These are phyloP conservation scores for Archilochus colubris DNA, from an alignment of 2,113 vertebrate genomes.

Conservation along the genomic window DNA sequence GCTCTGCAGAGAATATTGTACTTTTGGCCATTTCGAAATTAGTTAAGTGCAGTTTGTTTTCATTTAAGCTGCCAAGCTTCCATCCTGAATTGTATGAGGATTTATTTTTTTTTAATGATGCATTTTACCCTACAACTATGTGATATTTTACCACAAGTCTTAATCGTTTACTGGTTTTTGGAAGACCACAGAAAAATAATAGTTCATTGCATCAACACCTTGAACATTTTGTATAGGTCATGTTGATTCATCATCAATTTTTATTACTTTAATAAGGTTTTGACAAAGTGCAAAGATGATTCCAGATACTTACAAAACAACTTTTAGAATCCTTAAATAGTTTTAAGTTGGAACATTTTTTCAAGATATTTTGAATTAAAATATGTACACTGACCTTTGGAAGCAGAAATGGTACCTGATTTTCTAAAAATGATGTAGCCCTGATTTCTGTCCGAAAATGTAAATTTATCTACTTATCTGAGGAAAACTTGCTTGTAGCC, in stretches of 20 bases:
- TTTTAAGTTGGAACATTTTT: not conserved
- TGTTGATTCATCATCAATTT: not conserved
- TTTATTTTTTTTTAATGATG: slow-evolving; percentile 35
- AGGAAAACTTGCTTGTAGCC: not conserved
- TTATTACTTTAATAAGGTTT: slow-evolving; percentile 1
- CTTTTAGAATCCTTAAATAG: not conserved
- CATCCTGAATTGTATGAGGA: slow-evolving; percentile 11
- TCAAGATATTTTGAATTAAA: not conserved
- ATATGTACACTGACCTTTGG: not conserved
- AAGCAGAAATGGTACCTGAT: not conserved
- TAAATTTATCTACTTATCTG: not conserved
- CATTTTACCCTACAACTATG: slow-evolving; percentile 41
- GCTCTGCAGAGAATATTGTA: slow-evolving; percentile 57
- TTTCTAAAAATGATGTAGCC: not conserved
- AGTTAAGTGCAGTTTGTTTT: slow-evolving; percentile 62
- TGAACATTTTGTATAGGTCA: not conserved
- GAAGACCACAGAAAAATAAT: slow-evolving; percentile 20
- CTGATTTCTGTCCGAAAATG: not conserved
- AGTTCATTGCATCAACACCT: not conserved
- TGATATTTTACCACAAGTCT: slow-evolving; percentile 30
- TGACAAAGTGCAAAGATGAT: not conserved
- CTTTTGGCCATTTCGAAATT: slow-evolving; percentile 67
- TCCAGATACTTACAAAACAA: not conserved
- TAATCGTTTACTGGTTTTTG: not conserved
- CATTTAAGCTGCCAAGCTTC: slow-evolving; percentile 55